These are phyloP conservation scores for Drosophila siamana DNA, from an alignment of 2,888 invertebrate genomes.

Conservation along the genomic window DNA sequence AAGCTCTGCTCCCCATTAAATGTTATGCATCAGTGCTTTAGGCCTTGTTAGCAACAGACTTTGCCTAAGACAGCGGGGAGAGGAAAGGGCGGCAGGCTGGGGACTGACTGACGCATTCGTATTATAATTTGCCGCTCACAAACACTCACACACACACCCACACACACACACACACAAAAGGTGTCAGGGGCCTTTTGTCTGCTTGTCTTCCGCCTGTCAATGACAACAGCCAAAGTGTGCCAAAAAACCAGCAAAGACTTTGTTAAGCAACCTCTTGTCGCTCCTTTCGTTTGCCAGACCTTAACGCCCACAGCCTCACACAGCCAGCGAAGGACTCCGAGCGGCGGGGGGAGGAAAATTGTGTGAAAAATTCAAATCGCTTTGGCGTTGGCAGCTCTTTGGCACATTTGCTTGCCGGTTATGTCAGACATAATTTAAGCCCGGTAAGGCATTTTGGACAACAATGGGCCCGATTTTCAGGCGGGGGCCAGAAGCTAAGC, in stretches of 20 bases:
- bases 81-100: background rate
- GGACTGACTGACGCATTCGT: constrained; percentile 46
- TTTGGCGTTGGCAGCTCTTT: constrained; percentile 66
- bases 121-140: constrained; percentile 62
- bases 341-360: constrained; percentile 46
- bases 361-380: constrained; percentile 75
- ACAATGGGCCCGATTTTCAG: constrained; percentile 57
- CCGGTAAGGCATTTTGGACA: constrained; percentile 58
- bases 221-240: constrained; percentile 74
- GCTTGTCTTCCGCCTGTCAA: constrained; percentile 70
- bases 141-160: constrained; percentile 12
- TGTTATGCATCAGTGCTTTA: constrained; percentile 43
- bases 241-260: constrained; percentile 70
- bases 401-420: constrained; percentile 61
- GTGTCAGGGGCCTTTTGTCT: constrained; percentile 75
- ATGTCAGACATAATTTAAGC: constrained; percentile 78
- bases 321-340: background rate
- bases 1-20: constrained; percentile 34
- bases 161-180: constrained; percentile 45
- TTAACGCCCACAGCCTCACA: too few relatives aligned
- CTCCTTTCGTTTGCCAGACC: background rate
- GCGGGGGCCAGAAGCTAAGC: constrained; percentile 68
- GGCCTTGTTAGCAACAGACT: constrained; percentile 47
- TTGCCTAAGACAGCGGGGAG: constrained; percentile 28
- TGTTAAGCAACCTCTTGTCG: constrained; percentile 50